Evolutionary conservation across 2,113 vertebrate genomes (phyloP).

Genomic region (Gallinago media): DNA sequence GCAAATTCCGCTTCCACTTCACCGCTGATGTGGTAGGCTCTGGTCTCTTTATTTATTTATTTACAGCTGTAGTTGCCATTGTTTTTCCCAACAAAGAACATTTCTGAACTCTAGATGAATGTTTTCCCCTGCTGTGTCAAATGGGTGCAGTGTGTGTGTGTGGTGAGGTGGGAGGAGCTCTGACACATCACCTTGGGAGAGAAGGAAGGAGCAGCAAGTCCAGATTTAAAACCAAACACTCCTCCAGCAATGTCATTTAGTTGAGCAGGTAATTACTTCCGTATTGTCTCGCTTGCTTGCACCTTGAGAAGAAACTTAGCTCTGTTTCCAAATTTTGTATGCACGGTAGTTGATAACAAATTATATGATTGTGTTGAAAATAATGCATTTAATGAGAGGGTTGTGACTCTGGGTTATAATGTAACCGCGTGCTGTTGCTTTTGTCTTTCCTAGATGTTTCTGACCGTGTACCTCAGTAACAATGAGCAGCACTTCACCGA

Average conservation of each 20-base stretch:
- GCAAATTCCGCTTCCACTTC: neutral
- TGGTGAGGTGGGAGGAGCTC: neutral
- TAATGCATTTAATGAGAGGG: neutral
- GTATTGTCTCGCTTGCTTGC: neutral
- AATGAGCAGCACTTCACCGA: conserved; percentile 98
- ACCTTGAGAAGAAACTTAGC: neutral
- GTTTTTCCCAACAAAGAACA: neutral
- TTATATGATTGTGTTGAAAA: neutral
- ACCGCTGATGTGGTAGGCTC: neutral
- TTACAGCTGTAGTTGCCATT: neutral
- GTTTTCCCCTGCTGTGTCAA: neutral
- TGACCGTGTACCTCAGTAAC: conserved; percentile 98
- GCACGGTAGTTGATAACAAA: neutral
- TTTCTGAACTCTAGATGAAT: neutral
- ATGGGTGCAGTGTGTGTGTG: neutral
- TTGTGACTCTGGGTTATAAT: neutral
- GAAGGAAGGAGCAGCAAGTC: neutral
- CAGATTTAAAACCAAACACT: neutral
- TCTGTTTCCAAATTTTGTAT: neutral
- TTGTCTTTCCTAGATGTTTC: conserved; percentile 88
- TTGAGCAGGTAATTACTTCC: neutral
- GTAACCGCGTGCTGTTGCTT: neutral
- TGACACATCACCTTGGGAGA: neutral
- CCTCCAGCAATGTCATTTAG: neutral
- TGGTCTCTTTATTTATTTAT: too few species aligned